These are phyloP conservation scores for Napeogenes inachia DNA, from an alignment of 2,888 invertebrate genomes.

Conservation along the genomic window DNA sequence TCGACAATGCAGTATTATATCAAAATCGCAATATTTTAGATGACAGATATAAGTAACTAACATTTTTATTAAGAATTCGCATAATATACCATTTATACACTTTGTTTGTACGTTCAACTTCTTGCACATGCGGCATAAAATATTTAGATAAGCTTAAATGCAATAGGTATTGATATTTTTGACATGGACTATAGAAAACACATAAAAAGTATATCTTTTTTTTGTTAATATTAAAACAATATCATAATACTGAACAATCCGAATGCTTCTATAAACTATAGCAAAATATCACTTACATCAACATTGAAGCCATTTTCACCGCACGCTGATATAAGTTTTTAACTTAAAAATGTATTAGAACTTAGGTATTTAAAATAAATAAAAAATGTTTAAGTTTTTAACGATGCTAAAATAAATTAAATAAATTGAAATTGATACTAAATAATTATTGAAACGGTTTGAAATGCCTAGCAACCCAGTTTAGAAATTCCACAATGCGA, in stretches of 20 bases:
- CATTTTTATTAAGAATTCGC: too few relatives aligned
- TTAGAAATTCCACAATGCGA: background rate
- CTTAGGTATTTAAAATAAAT: too few relatives aligned
- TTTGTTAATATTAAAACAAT: background rate
- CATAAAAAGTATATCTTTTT: too few relatives aligned
- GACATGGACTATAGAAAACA: background rate
- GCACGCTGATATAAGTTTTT: background rate
- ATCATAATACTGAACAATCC: too few relatives aligned
- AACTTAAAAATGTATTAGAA: background rate
- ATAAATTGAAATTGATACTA: background rate
- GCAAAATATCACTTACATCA: background rate
- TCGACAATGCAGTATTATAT: too few relatives aligned
- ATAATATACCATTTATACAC: too few relatives aligned
- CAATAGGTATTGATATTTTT: background rate
- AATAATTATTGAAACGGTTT: background rate
- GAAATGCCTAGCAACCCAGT: constrained; percentile 3
- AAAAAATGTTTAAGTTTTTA: too few relatives aligned
- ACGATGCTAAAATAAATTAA: background rate
- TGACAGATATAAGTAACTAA: too few relatives aligned
- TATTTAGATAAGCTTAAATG: background rate
- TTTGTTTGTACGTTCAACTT: too few relatives aligned
- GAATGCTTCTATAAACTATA: too few relatives aligned
- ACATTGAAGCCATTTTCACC: background rate
- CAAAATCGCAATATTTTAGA: too few relatives aligned
- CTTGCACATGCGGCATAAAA: background rate